Base-by-base conservation (phyloP, 1,140 invertebrate genomes). In the Wasmannia auropunctata region DNA sequence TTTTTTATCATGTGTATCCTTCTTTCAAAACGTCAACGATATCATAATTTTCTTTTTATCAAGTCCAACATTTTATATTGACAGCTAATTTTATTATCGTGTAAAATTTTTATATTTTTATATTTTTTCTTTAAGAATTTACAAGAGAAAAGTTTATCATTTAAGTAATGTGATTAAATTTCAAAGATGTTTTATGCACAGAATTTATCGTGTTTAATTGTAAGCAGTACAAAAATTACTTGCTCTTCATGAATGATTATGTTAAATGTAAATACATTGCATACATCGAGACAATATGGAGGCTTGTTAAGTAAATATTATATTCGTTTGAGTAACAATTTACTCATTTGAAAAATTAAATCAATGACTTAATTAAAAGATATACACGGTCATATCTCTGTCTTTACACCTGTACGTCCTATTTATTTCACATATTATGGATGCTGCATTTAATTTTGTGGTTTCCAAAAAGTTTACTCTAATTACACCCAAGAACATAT, bases 401-500 rank as follows among this genome's bases (percentile, higher is more conserved):
- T 63, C 34, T 79, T 79, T 49, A 25, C 43, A 63, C 5, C 6
- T 11, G 19, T 54, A 14, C 7, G 40, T 49, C 28, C 40, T 40
- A 54, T 80, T 37, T 67, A 67, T 19, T 31, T 34, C 10, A 51
- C 10, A 60, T 56, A 79, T 37, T 14, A 16, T 7, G 74, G 16
- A 76, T 60, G 25, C 31, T 76, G 19, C 8, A 28, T 25, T n/a
- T 46, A 22, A 34, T 43, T 16, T 63, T 31, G 40, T 25, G 25
- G n/a, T 74, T 60, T 43, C 79, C n/a, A 58, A 43, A 19, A 43
- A 31, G 60, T 65, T 51, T 1, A 4, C 56, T 46, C 43, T 83
- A 83, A 83, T 83, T 83, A 46, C 51, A 72, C 51, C 65, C 79
- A 31, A 72, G 7, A 69, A 83, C 79, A 74, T n/a, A n/a, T 60